Evolutionary conservation across 2,797 vertebrate species (phyloP), one percentile per base, ranked within the genome.

Genomic region (Spea hammondii): DNA sequence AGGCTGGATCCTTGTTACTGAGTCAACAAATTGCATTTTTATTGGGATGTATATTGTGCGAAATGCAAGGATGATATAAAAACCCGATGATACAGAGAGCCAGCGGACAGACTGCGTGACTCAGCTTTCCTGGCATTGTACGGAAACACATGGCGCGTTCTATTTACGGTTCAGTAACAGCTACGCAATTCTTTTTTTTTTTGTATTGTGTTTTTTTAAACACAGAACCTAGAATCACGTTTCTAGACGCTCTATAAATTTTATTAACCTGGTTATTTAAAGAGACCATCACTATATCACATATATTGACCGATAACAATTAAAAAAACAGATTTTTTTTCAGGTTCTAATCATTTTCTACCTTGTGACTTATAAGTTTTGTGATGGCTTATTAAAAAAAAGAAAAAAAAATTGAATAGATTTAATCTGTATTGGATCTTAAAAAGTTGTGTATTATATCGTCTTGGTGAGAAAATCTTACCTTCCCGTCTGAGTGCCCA

Each of bases 401-500:
- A 1, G 6, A 5, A 47, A 11, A 53, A 53, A 53, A 53, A 53
- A 53, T 7, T 1, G 6, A 53, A 53, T 53, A 6, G 51, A 53
- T 53, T 53, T 53, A 7, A 7, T 6, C 51, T 53, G 11, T 53
- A 17, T 17, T 17, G 17, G 17, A 17, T 17, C 17, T 17, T 17
- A 17, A 17, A 17, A 17, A 17, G 17, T 17, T 17, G 17, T 17
- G 17, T 17, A 57, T 57, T 12, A 57, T 12, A 13, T 59, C n/a
- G 11, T 5, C n/a, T n/a, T 11, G 10, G 55, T 17, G 6, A 49
- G 13, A 48, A 48, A n/a, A 46, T 59, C 92, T 93, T 85, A 98
- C 97, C 95, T 93, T 7, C 92, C 79, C 65, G 86, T 69, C 82
- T 91, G 93, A 69, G 91, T 86, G 48, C 94, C 94, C 82, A 93